Percentiles rank a stretch among this genome's conserved stretches.
Conservation (phyloP, 2,113 vertebrate genomes). For the Salvelinus sp. region DNA sequence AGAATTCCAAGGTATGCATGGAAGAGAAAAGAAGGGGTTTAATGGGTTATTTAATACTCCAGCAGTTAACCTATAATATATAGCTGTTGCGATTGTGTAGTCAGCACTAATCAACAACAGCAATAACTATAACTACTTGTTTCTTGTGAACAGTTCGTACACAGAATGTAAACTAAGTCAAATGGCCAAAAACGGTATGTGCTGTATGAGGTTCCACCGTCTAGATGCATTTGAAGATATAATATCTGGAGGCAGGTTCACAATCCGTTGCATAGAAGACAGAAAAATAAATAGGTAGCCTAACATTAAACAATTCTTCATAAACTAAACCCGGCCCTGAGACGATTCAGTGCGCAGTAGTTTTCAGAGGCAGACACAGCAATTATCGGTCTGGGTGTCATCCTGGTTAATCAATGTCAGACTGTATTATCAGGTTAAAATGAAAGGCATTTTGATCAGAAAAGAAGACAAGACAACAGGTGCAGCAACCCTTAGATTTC, state of each 20-base stretch:
- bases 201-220: not conserved
- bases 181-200: not conserved
- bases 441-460: conserved; percentile 30
- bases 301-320: not conserved
- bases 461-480: conserved; percentile 51
- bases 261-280: no score
- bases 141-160: not conserved
- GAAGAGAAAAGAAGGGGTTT: conserved; percentile 12
- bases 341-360: not conserved
- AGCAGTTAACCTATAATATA: conserved; percentile 5
- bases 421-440: conserved; percentile 40
- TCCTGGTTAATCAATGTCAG: conserved; percentile 36
- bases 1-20: conserved; percentile 20
- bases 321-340: not conserved
- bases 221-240: not conserved
- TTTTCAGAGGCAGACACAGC: not conserved
- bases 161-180: conserved; percentile 9
- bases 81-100: conserved; percentile 12
- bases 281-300: no score
- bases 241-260: no score
- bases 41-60: conserved; percentile 10
- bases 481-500: conserved; percentile 61
- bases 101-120: conserved; percentile 18
- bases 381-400: conserved; percentile 6
- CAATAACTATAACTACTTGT: conserved; percentile 15